Evolutionary conservation across 1,140 invertebrate genomes (phyloP).

Genomic region (Tribolium madens): DNA sequence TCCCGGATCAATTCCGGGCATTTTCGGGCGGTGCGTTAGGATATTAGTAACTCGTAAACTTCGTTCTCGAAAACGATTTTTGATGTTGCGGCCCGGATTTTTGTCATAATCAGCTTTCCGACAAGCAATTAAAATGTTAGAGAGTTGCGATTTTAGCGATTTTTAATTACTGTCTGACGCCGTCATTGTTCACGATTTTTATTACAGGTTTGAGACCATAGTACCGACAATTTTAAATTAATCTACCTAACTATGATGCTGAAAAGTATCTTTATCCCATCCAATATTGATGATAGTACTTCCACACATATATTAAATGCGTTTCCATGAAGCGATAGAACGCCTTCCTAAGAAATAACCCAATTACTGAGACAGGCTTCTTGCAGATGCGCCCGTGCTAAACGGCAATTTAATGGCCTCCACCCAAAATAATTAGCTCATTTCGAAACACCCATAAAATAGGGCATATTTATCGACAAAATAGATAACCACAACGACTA

Average conservation of each 20-base stretch:
- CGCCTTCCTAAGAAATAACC: conserved; percentile 25
- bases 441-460: conserved; percentile 18
- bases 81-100: neutral
- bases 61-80: conserved; percentile 13
- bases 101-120: conserved; percentile 1
- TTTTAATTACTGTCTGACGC: conserved; percentile 26
- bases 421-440: conserved; percentile 34
- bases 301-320: conserved; percentile 19
- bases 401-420: conserved; percentile 12
- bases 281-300: conserved; percentile 20
- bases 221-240: neutral
- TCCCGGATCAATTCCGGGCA: conserved; percentile 32
- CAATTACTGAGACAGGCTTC: conserved; percentile 26
- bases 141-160: conserved; percentile 16
- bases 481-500: neutral
- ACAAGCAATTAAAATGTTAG: conserved; percentile 19
- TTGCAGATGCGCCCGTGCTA: conserved; percentile 31
- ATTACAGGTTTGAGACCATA: neutral
- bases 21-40: conserved; percentile 6
- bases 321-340: neutral
- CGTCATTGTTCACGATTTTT: conserved; percentile 6
- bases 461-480: conserved; percentile 9
- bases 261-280: conserved; percentile 11
- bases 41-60: conserved; percentile 35
- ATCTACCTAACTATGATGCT: neutral